These are phyloP conservation scores for Eleginops maclovinus DNA, from an alignment of 2,113 vertebrate species.

Conservation along the genomic window DNA sequence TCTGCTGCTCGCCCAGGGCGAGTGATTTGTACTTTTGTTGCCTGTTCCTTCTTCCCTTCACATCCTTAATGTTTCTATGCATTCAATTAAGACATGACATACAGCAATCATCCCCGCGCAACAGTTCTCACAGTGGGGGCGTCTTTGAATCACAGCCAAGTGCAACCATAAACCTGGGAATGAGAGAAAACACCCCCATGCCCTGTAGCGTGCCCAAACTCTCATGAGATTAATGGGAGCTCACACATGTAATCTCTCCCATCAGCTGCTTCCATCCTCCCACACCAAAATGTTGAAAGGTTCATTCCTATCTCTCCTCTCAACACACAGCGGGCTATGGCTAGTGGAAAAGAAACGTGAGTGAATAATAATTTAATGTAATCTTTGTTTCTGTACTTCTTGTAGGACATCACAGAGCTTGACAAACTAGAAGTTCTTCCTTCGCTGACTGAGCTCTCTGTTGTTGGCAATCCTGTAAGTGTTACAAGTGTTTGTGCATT, in stretches of 20 bases:
- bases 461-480: slow-evolving; percentile 89
- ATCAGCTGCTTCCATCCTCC: slow-evolving; percentile 67
- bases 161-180: slow-evolving; percentile 56
- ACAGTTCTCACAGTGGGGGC: slow-evolving; percentile 49
- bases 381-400: slow-evolving; percentile 38
- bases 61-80: slow-evolving; percentile 71
- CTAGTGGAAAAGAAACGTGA: not conserved
- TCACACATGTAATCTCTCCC: slow-evolving; percentile 75
- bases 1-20: slow-evolving; percentile 63
- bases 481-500: slow-evolving; percentile 32
- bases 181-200: slow-evolving; percentile 41
- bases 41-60: slow-evolving; percentile 54
- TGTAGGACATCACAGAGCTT: slow-evolving; percentile 86
- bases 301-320: slow-evolving; percentile 60
- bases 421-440: slow-evolving; percentile 88
- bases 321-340: slow-evolving; percentile 18
- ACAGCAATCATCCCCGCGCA: slow-evolving; percentile 71
- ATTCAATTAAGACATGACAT: slow-evolving; percentile 77
- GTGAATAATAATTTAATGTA: slow-evolving; percentile 3
- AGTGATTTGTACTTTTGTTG: slow-evolving; percentile 80
- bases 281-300: slow-evolving; percentile 60
- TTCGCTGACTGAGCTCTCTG: slow-evolving; percentile 86
- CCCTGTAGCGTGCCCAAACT: slow-evolving; percentile 68
- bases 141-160: slow-evolving; percentile 68
- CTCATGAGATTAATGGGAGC: slow-evolving; percentile 77